phyloP scores from a whole-genome alignment of 2,797 vertebrate genomes.

The Amblyopsis hoosieri region DNA sequence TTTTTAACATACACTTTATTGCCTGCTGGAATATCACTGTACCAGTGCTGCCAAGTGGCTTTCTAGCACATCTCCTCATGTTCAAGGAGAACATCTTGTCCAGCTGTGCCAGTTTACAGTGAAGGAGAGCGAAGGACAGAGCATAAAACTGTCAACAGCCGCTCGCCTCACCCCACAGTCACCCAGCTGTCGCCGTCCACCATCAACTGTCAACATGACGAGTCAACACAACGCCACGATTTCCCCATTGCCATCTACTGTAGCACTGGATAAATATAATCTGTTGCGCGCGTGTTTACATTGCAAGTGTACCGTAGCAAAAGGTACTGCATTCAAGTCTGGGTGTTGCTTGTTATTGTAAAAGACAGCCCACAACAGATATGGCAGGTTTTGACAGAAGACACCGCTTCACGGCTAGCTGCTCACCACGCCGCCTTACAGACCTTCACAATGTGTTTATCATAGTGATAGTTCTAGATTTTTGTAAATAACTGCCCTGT shows the following conservation, averaged over 20 bases:
- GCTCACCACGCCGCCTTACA: neutral
- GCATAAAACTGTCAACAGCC: neutral
- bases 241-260: too few species aligned
- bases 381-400: too few species aligned
- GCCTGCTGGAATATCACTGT: neutral
- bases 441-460: too few species aligned
- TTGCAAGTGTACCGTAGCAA: too few species aligned
- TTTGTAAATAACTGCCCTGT: too few species aligned
- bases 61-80: neutral
- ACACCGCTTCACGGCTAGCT: neutral
- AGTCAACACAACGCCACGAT: slow-evolving; percentile 5
- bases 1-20: neutral
- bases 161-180: neutral
- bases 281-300: too few species aligned
- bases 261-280: too few species aligned
- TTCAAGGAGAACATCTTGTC: neutral
- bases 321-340: too few species aligned
- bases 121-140: slow-evolving; percentile 1
- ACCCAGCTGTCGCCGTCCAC: slow-evolving; percentile 44
- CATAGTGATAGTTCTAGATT: too few species aligned
- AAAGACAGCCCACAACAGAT: too few species aligned
- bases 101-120: neutral
- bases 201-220: slow-evolving; percentile 46
- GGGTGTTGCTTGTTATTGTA: too few species aligned
- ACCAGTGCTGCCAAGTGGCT: too few species aligned